These are phyloP conservation scores for Nemotelus pantherinus DNA, from an alignment of 2,888 invertebrate genomes.

Conservation along the genomic window DNA sequence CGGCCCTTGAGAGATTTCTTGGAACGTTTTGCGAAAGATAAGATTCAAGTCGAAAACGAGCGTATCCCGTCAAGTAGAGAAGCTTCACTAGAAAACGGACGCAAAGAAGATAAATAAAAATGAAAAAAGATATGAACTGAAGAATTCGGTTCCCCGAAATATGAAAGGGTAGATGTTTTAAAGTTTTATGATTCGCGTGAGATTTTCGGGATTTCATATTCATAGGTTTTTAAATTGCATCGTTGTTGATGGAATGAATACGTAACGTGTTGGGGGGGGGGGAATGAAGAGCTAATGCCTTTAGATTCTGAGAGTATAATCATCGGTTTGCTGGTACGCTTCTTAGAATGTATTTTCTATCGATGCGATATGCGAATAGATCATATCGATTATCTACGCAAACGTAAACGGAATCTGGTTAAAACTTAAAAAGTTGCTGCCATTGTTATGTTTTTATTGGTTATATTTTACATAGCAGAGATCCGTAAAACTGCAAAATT, in stretches of 20 bases:
- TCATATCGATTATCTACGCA: too few species aligned
- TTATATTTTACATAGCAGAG: too few species aligned
- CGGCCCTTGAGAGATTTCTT: slow-evolving; percentile 16
- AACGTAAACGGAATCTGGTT: too few species aligned
- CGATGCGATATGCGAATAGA: too few species aligned
- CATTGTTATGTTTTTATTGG: too few species aligned
- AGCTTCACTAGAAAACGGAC: slow-evolving; percentile 1
- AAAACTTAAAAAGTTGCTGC: too few species aligned
- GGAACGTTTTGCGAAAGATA: slow-evolving; percentile 23
- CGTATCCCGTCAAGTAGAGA: background rate
- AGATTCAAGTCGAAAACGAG: background rate
- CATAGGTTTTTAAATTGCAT: slow-evolving; percentile 45
- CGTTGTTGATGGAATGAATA: background rate
- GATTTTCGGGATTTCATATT: slow-evolving; percentile 44
- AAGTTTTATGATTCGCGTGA: slow-evolving; percentile 49
- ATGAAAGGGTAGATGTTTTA: slow-evolving; percentile 20
- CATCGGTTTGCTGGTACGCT: too few species aligned
- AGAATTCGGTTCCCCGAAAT: slow-evolving; percentile 25
- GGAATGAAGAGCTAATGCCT: too few species aligned
- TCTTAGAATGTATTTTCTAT: too few species aligned
- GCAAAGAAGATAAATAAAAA: background rate
- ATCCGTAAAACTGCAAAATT: too few species aligned
- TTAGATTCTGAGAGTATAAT: too few species aligned
- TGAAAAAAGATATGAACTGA: slow-evolving; percentile 1
- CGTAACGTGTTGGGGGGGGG: too few species aligned